phyloP scores from a whole-genome alignment of 2,888 invertebrate genomes.

The Carabus problematicus region DNA sequence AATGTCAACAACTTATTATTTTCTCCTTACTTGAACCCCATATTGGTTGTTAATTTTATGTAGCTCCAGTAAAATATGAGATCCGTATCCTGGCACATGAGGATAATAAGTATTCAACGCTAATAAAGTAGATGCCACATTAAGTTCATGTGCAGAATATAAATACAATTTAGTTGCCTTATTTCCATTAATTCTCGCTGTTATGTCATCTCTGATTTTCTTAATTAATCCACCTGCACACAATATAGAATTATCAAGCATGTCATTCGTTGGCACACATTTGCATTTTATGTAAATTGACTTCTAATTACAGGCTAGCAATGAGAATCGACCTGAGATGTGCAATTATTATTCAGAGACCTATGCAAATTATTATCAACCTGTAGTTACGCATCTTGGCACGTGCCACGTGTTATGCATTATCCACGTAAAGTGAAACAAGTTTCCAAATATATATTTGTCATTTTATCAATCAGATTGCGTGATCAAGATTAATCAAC shows the following conservation, averaged over 20 bases:
- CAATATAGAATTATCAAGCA: background rate
- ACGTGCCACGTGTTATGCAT: too few species aligned
- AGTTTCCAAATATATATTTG: too few species aligned
- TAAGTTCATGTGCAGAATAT: conserved; percentile 47
- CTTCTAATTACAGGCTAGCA: too few species aligned
- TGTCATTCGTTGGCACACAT: too few species aligned
- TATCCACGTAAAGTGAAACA: too few species aligned
- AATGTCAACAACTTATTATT: too few species aligned
- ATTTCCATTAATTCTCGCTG: conserved; percentile 40
- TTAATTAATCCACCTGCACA: conserved; percentile 44
- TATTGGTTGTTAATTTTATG: conserved; percentile 44
- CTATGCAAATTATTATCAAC: background rate
- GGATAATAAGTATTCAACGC: conserved; percentile 41
- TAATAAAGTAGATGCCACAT: conserved; percentile 42
- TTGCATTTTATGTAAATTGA: too few species aligned
- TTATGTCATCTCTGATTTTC: conserved; percentile 44
- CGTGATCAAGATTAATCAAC: too few species aligned
- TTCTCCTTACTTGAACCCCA: conserved; percentile 45
- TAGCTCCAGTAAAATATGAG: conserved; percentile 45
- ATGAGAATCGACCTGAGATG: too few species aligned
- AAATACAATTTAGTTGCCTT: conserved; percentile 45
- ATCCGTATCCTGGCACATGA: conserved; percentile 44
- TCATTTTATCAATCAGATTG: too few species aligned
- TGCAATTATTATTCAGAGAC: too few species aligned
- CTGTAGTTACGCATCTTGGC: background rate